Conservation (phyloP, 1,140 invertebrate genomes). For the Drosophila erecta region DNA sequence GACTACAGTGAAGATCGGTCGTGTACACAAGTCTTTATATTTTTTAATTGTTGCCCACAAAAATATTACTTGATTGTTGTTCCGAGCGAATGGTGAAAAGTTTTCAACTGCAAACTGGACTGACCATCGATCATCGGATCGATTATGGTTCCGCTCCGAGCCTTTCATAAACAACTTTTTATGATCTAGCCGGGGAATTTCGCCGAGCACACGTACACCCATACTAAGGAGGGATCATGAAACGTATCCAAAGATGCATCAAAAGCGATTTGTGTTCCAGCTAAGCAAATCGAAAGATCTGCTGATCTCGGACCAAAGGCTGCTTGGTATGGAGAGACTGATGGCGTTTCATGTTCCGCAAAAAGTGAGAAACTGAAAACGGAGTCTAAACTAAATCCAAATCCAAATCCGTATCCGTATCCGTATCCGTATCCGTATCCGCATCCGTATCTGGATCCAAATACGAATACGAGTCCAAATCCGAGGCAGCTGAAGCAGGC, state of each 20-base stretch:
- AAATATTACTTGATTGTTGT: constrained; percentile 77
- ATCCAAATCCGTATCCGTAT: too few species aligned
- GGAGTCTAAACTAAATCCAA: neutral
- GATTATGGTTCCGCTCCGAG: constrained; percentile 13
- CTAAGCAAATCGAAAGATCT: constrained; percentile 22
- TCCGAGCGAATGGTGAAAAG: constrained; percentile 18
- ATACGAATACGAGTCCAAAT: constrained; percentile 16
- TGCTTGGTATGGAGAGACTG: constrained; percentile 76
- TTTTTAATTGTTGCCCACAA: constrained; percentile 70
- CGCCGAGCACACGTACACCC: constrained; percentile 31
- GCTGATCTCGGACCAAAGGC: constrained; percentile 32
- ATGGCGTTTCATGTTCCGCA: constrained; percentile 76
- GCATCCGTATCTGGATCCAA: neutral
- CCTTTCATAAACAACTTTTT: constrained; percentile 72
- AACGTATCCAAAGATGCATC: constrained; percentile 84
- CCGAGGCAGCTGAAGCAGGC: constrained; percentile 26
- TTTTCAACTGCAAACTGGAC: constrained; percentile 7
- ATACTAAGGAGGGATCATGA: constrained; percentile 53
- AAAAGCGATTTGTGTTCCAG: constrained; percentile 66
- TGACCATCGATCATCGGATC: constrained; percentile 9
- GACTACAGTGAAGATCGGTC: constrained; percentile 9
- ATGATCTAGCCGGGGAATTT: constrained; percentile 36
- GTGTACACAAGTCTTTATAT: constrained; percentile 63
- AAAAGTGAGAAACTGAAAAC: constrained; percentile 34
- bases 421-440: neutral